phyloP scores from a whole-genome alignment of 2,113 vertebrate genomes.

The Neodon shergylaensis region DNA sequence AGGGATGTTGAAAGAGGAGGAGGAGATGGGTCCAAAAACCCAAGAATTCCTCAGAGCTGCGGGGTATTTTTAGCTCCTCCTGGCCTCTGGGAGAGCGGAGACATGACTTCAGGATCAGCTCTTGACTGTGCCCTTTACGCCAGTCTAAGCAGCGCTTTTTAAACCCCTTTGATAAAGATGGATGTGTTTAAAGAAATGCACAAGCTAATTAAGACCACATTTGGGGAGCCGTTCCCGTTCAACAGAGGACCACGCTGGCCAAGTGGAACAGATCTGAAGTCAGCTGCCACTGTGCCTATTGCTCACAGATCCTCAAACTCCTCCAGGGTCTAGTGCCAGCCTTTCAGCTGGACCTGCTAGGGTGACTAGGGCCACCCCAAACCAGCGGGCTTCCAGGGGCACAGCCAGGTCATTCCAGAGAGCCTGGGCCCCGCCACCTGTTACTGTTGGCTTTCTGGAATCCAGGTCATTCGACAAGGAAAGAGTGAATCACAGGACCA shows the following conservation, averaged over 20 bases:
- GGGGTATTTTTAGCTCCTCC: conserved; percentile 72
- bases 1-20: conserved; percentile 53
- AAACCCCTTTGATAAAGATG: conserved; percentile 84
- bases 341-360: background rate
- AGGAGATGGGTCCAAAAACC: conserved; percentile 51
- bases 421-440: background rate
- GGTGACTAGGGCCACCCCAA: background rate
- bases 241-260: conserved; percentile 77
- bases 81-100: conserved; percentile 60
- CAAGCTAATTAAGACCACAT: conserved; percentile 84
- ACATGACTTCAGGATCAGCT: conserved; percentile 69
- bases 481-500: conserved; percentile 50
- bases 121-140: conserved; percentile 75
- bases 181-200: conserved; percentile 85
- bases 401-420: background rate
- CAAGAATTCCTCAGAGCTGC: conserved; percentile 64
- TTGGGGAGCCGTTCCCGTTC: conserved; percentile 79
- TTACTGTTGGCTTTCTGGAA: conserved; percentile 46
- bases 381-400: background rate
- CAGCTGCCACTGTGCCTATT: conserved; percentile 63
- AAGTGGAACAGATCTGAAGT: conserved; percentile 79
- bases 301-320: background rate
- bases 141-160: conserved; percentile 80
- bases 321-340: background rate
- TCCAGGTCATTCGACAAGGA: background rate